Evolutionary conservation across 2,888 invertebrate genomes (phyloP).

Genomic region (Panzeria rudis): DNA sequence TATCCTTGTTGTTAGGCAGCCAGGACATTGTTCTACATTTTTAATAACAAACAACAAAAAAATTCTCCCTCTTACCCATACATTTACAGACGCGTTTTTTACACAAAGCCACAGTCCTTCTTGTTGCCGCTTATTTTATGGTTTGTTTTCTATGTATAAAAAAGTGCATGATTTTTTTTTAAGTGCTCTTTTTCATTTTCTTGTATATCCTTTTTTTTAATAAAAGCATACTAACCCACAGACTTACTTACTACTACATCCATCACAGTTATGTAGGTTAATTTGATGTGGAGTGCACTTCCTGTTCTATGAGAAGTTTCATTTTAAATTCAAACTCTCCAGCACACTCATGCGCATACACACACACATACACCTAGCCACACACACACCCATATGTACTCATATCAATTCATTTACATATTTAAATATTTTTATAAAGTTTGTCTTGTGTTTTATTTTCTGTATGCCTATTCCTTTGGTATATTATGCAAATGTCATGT

Average conservation of each 20-base stretch:
- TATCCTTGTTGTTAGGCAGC: constrained; percentile 62
- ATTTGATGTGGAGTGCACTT: constrained; percentile 73
- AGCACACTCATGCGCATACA: neutral
- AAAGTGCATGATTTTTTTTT: constrained; percentile 28
- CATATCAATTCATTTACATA: neutral
- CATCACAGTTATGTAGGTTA: constrained; percentile 67
- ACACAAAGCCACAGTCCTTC: constrained; percentile 24
- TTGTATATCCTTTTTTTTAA: constrained; percentile 18
- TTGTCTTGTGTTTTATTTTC: constrained; percentile 19
- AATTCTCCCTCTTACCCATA: neutral
- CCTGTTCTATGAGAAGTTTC: constrained; percentile 67
- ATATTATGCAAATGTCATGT: constrained; percentile 66
- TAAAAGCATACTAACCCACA: constrained; percentile 4
- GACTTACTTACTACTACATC: constrained; percentile 31
- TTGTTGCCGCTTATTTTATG: constrained; percentile 17
- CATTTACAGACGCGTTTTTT: neutral
- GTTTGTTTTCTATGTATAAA: constrained; percentile 36
- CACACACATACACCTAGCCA: neutral
- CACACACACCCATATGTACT: neutral
- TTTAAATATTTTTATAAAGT: neutral
- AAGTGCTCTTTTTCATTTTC: constrained; percentile 9
- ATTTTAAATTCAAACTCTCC: constrained; percentile 40
- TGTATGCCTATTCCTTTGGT: constrained; percentile 59
- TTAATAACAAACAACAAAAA: constrained; percentile 14
- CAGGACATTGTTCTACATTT: constrained; percentile 69